These are phyloP conservation scores for Manis crassicaudata DNA, from an alignment of 2,797 vertebrate genomes.

Conservation along the genomic window DNA sequence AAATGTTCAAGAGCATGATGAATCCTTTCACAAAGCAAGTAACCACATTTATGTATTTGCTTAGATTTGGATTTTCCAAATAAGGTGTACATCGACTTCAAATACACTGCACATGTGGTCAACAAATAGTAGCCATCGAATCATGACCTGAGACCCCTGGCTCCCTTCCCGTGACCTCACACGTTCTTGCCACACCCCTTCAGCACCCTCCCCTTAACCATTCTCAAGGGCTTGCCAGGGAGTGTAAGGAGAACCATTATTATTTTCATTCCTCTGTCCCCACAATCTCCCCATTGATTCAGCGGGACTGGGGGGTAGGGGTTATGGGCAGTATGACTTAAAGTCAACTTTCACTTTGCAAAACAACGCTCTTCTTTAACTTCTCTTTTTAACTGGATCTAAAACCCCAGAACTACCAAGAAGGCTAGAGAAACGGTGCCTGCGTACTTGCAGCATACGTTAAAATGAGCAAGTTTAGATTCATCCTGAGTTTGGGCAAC, in stretches of 20 bases:
- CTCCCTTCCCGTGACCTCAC: not conserved
- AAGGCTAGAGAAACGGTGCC: not conserved
- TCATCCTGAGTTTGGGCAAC: constrained; percentile 57
- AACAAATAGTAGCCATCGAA: not conserved
- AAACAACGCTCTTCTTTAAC: not conserved
- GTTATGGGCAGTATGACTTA: constrained; percentile 1
- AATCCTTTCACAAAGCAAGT: constrained; percentile 6
- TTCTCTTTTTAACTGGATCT: not conserved
- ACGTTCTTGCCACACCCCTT: not conserved
- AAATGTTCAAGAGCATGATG: not conserved
- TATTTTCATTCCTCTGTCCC: constrained; percentile 17
- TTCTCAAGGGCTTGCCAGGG: not conserved
- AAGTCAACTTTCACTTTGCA: not conserved
- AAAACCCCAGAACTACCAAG: not conserved
- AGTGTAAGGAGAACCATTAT: constrained; percentile 20
- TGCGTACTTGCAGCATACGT: not conserved
- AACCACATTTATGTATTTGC: not conserved
- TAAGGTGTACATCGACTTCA: not conserved
- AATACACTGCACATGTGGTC: not conserved
- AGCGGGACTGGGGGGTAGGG: not conserved
- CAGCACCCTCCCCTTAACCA: not conserved
- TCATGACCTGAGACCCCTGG: not conserved
- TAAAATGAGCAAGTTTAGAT: constrained; percentile 65
- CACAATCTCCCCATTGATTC: constrained; percentile 67
- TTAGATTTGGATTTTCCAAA: not conserved